Evolutionary conservation across 2,797 vertebrate species (phyloP).

Genomic region (Pantherophis vulpinus): DNA sequence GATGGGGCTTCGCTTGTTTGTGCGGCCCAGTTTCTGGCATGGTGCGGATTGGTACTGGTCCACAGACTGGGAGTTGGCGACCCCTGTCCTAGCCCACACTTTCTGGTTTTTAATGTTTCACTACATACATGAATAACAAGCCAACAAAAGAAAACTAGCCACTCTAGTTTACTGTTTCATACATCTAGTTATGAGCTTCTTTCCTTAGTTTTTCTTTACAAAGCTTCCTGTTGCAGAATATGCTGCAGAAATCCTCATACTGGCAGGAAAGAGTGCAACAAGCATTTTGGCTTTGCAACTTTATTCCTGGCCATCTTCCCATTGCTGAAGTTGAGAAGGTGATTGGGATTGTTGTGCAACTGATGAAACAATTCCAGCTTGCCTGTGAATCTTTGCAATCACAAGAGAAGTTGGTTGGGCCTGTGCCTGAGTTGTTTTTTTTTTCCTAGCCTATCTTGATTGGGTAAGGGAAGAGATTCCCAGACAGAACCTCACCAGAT

Average conservation of each 20-base stretch:
- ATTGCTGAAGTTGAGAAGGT: not conserved
- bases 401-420: not conserved
- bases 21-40: no score
- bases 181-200: not conserved
- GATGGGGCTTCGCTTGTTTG: no score
- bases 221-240: not conserved
- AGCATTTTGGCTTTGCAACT: not conserved
- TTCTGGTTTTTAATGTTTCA: not conserved
- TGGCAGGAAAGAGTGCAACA: not conserved
- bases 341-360: not conserved
- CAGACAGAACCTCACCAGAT: not conserved
- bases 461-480: not conserved
- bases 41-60: not conserved
- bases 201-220: not conserved
- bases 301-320: not conserved
- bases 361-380: not conserved
- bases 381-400: not conserved
- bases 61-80: fast-evolving
- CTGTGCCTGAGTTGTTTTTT: not conserved
- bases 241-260: no score
- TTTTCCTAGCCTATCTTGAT: not conserved
- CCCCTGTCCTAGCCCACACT: not conserved
- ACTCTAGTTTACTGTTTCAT: no score
- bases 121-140: not conserved
- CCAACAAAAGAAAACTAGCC: not conserved